These are phyloP conservation scores for Salarias fasciatus DNA, from an alignment of 2,797 vertebrate genomes.

Conservation along the genomic window DNA sequence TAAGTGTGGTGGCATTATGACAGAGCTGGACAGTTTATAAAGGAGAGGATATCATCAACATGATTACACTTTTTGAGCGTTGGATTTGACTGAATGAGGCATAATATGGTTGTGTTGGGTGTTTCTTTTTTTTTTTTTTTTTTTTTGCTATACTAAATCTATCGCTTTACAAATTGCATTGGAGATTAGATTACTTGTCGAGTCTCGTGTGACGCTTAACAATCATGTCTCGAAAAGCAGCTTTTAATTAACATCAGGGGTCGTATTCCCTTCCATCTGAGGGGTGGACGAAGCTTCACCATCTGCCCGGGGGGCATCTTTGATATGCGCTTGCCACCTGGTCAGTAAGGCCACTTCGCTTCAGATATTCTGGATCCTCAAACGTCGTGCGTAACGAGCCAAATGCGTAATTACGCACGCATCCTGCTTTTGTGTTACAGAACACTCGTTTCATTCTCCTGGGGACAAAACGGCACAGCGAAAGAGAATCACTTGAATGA, in stretches of 20 bases:
- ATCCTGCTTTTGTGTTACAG: too few relatives aligned
- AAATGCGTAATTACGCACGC: slow-evolving; percentile 11
- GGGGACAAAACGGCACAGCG: background rate
- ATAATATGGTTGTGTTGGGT: too few relatives aligned
- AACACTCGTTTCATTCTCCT: background rate
- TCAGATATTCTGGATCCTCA: slow-evolving; percentile 1
- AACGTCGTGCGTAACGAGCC: slow-evolving; percentile 19
- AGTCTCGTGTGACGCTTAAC: background rate
- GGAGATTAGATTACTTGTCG: slow-evolving; percentile 8
- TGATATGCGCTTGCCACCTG: slow-evolving; percentile 48
- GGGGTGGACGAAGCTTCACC: slow-evolving; percentile 26
- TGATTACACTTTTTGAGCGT: too few relatives aligned
- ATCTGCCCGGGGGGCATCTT: slow-evolving; percentile 43
- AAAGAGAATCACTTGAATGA: background rate
- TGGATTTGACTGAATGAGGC: too few relatives aligned
- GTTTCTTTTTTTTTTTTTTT: too few relatives aligned
- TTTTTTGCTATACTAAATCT: background rate
- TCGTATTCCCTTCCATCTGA: slow-evolving; percentile 22
- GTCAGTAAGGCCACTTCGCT: slow-evolving; percentile 1
- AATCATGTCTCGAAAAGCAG: slow-evolving; percentile 3
- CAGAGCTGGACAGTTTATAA: slow-evolving; percentile 4
- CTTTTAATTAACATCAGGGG: slow-evolving; percentile 39
- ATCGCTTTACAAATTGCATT: background rate
- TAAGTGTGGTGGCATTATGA: slow-evolving; percentile 12
- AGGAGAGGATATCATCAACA: background rate